Evolutionary conservation across 1,140 invertebrate genomes (phyloP), one percentile per base, ranked within the genome.

Genomic region (Xylocopa sonorina): DNA sequence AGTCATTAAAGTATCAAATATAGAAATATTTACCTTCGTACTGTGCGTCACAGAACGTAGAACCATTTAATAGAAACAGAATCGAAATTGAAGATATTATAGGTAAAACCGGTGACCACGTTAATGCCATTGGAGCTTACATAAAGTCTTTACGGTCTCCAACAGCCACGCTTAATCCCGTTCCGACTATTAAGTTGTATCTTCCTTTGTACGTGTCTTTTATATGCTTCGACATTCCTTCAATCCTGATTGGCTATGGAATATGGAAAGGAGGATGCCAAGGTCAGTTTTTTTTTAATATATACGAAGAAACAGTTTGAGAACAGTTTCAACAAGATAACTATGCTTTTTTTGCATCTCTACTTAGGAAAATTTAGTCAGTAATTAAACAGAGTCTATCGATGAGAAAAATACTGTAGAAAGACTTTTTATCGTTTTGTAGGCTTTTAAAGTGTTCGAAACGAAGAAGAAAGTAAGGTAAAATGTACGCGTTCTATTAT

Each of bases 261-360:
- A 34, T 16, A 21, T 16, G 41, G 5, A 16, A 16, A 50, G 2
- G 18, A 21, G 18, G 63, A 78, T 63, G 38, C 43, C 53, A 72
- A 62, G 57, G 38, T 63, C 16, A 18, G 29, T 81, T 16, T 5
- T 3, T 4, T 55, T 24, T 34, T 41, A 9, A 24, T 27, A n/a
- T 7, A 32, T 16, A 58, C 46, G 2, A 46, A 7, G 38, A 41
- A 0, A 29, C 58, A 10, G 12, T 3, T 4, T 55, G 24, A 48
- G 81, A 69, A 82, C 67, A 51, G 46, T 69, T 55, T 60, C 51
- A 50, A 51, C 60, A 62, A 82, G 78, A 64, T 53, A 48, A 69
- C 67, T 29, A 58, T 55, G 10, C n/a, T 53, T 24, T 21, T 53
- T 24, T 3, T 38, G 38, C 38, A n/a, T n/a, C n/a, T n/a, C n/a